These are phyloP conservation scores for Tinea pellionella DNA, from an alignment of 2,888 invertebrate genomes.

Conservation along the genomic window DNA sequence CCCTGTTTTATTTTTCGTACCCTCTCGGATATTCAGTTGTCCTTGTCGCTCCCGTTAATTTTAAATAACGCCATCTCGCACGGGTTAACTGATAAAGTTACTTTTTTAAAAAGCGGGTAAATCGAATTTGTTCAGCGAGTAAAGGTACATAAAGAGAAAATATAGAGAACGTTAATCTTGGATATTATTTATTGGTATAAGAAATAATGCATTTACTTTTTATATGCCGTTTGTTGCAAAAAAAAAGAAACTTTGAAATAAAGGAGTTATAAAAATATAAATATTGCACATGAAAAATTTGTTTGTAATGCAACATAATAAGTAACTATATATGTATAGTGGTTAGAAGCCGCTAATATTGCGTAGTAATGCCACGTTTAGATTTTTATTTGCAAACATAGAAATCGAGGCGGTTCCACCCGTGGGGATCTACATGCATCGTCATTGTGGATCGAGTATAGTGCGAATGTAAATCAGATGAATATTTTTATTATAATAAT, in stretches of 20 bases:
- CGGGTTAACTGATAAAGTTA: conserved; percentile 63
- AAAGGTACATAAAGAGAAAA: conserved; percentile 65
- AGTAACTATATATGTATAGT: neutral
- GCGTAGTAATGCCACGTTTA: conserved; percentile 24
- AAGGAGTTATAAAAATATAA: neutral
- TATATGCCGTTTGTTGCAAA: neutral
- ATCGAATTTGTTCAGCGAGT: conserved; percentile 57
- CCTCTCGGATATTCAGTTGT: conserved; percentile 46
- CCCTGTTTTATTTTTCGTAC: conserved; percentile 67
- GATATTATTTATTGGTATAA: conserved; percentile 27
- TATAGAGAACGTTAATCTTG: conserved; percentile 47
- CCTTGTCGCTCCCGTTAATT: conserved; percentile 29
- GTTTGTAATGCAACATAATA: conserved; percentile 2
- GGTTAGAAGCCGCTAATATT: conserved; percentile 13
- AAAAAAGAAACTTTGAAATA: neutral
- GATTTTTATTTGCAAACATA: conserved; percentile 46
- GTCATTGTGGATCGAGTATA: conserved; percentile 33
- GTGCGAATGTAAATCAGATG: conserved; percentile 23
- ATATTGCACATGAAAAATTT: neutral
- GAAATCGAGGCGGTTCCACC: conserved; percentile 29
- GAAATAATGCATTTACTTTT: neutral
- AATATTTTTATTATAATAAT: neutral
- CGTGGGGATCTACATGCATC: conserved; percentile 40
- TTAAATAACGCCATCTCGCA: conserved; percentile 35
- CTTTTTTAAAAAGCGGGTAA: conserved; percentile 66